These are phyloP conservation scores for Mystacornis crossleyi DNA, from an alignment of 2,113 vertebrate genomes.

Conservation along the genomic window DNA sequence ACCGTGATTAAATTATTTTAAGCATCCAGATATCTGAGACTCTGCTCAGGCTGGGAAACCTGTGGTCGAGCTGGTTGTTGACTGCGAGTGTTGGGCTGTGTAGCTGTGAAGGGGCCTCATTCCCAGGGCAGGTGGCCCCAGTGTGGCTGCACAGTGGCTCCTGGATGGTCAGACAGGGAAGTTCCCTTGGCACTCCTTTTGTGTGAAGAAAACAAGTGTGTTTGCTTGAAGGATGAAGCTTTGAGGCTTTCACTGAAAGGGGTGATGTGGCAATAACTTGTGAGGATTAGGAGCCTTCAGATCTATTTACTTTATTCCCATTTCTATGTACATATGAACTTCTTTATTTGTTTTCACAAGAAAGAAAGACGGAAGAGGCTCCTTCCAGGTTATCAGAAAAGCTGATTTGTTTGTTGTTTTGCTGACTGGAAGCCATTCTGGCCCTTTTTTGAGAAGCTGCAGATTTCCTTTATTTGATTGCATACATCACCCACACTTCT, in stretches of 20 bases:
- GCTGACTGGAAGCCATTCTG: neutral
- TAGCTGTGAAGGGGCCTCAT: neutral
- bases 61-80: fast-evolving
- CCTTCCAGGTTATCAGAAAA: neutral
- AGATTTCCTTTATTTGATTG: neutral
- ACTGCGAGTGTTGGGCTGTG: neutral
- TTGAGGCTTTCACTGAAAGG: neutral
- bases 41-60: neutral
- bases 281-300: neutral
- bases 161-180: neutral
- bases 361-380: neutral
- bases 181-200: neutral
- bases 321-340: neutral
- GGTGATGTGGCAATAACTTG: neutral
- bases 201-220: neutral
- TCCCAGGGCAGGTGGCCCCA: neutral
- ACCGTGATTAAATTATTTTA: neutral
- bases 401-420: neutral
- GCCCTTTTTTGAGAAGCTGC: neutral
- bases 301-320: neutral
- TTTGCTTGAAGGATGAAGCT: neutral
- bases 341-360: neutral
- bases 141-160: neutral
- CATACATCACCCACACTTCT: neutral
- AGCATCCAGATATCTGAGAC: neutral